phyloP scores from a whole-genome alignment of 2,797 vertebrate species.

The Lutra lutra region DNA sequence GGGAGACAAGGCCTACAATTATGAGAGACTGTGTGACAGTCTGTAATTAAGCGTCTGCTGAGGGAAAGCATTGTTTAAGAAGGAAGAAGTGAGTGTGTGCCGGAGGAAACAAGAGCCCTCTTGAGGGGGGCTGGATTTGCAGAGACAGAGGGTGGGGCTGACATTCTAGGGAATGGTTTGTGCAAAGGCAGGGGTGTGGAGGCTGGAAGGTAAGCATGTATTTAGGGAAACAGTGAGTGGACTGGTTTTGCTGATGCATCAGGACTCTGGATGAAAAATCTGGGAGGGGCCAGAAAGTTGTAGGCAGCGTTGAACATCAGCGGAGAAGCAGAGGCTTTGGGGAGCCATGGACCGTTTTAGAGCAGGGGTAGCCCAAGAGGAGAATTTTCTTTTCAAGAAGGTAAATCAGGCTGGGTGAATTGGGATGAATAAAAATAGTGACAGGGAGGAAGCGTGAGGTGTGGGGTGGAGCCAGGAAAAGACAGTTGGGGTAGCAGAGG shows the following conservation, averaged over 20 bases:
- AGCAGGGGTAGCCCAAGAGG: neutral
- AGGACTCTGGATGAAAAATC: neutral
- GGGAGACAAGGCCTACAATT: slow-evolving; percentile 78
- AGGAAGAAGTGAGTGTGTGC: slow-evolving; percentile 64
- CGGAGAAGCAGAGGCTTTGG: slow-evolving; percentile 4
- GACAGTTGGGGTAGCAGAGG: neutral
- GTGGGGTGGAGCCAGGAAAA: slow-evolving; percentile 14
- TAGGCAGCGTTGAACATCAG: neutral
- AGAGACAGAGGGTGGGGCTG: slow-evolving; percentile 53
- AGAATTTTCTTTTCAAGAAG: neutral
- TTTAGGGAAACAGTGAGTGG: neutral
- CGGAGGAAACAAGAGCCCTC: slow-evolving; percentile 66
- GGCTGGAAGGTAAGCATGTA: neutral
- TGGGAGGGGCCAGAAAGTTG: neutral
- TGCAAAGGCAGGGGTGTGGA: neutral
- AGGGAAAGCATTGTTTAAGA: slow-evolving; percentile 76
- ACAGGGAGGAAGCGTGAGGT: neutral
- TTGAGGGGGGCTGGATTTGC: slow-evolving; percentile 53
- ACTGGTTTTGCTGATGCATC: slow-evolving; percentile 41
- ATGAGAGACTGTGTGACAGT: slow-evolving; percentile 75
- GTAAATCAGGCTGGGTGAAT: slow-evolving; percentile 29
- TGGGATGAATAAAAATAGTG: slow-evolving; percentile 24
- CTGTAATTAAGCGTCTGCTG: slow-evolving; percentile 79
- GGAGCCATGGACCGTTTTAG: slow-evolving; percentile 28
- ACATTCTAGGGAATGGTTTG: neutral